These are phyloP conservation scores for Drosophila guanche DNA, from an alignment of 1,140 invertebrate species.

Conservation along the genomic window DNA sequence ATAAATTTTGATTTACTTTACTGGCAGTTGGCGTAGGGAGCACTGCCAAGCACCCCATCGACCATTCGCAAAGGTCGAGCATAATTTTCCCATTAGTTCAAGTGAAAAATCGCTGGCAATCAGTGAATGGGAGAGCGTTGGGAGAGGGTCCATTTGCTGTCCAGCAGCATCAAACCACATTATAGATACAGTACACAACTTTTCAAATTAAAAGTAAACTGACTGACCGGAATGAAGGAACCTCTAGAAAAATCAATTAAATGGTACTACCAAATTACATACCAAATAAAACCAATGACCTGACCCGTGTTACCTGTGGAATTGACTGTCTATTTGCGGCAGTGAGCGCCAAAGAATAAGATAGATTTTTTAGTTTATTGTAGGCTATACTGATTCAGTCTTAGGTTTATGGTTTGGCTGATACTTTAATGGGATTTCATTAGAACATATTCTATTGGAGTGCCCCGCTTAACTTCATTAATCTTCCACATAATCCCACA, in stretches of 20 bases:
- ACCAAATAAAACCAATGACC: no score
- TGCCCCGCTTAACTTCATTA: no score
- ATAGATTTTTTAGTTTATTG: conserved; percentile 10
- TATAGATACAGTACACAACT: conserved; percentile 13
- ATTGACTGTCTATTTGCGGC: no score
- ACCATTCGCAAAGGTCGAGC: conserved; percentile 46
- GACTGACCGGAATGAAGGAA: conserved; percentile 4
- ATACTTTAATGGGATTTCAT: no score
- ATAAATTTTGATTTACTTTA: conserved; percentile 40
- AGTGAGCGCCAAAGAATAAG: no score
- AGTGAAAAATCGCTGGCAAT: conserved; percentile 67
- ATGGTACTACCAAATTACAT: conserved; percentile 27
- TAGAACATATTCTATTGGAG: no score
- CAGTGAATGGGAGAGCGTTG: background rate
- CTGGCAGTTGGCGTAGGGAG: conserved; percentile 24
- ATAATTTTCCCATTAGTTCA: conserved; percentile 74
- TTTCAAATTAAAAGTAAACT: conserved; percentile 43
- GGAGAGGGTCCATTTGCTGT: conserved; percentile 18
- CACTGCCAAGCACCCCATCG: conserved; percentile 12
- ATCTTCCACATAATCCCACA: no score
- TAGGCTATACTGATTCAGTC: conserved; percentile 6
- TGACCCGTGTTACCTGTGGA: background rate
- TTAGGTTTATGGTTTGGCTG: no score
- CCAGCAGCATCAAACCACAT: conserved; percentile 10
- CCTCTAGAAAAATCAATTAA: conserved; percentile 35